phyloP scores from a whole-genome alignment of 53 echinoderm and acorn worm species.

The Mesocentrotus franciscanus region DNA sequence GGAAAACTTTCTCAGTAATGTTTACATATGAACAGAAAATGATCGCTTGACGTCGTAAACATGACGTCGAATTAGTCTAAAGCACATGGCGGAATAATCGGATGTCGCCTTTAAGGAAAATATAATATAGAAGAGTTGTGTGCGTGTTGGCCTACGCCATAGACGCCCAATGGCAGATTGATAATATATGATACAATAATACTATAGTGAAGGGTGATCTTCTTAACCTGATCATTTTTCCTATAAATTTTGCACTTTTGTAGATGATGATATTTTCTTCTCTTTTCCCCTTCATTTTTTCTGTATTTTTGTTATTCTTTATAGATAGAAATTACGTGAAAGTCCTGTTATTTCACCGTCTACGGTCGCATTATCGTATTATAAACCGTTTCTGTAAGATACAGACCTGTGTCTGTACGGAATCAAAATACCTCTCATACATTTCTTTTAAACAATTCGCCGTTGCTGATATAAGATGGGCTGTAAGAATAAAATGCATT shows the following conservation, averaged over 20 bases:
- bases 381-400: no score
- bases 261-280: background rate
- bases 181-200: background rate
- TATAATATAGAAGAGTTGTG: background rate
- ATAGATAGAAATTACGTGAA: background rate
- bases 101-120: conserved; percentile 12
- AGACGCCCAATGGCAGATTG: background rate
- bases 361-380: no score
- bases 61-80: conserved; percentile 29
- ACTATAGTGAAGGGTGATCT: background rate
- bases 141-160: background rate
- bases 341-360: no score
- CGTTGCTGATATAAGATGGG: no score
- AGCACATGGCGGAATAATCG: conserved; percentile 19
- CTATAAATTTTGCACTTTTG: background rate
- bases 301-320: no score
- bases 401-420: no score
- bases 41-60: background rate
- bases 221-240: background rate
- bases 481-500: no score
- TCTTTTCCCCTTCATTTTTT: background rate
- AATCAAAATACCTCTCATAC: no score
- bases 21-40: background rate
- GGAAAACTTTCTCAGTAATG: background rate
- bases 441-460: no score